Conservation (phyloP, 2,797 vertebrate species). For the Darevskia mixta region DNA sequence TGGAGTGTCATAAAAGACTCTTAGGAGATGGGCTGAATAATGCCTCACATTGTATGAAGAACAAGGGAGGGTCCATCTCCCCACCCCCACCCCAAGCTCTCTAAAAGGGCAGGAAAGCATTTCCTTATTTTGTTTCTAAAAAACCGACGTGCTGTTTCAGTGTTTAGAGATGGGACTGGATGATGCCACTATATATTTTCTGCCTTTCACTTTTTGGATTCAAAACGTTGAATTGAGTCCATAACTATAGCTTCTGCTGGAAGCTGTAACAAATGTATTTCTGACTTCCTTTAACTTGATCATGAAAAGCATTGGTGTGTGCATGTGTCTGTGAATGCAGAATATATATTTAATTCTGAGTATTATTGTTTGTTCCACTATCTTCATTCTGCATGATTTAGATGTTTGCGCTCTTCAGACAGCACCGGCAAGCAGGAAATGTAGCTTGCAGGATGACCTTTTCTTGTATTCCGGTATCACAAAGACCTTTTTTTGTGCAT, state of each 20-base stretch:
- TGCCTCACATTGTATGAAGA: background rate
- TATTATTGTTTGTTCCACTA: background rate
- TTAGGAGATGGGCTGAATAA: background rate
- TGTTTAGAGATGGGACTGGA: background rate
- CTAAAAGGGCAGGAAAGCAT: background rate
- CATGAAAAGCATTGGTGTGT: background rate
- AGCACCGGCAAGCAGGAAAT: slow-evolving; percentile 26
- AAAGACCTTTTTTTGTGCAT: slow-evolving; percentile 35
- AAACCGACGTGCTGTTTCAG: background rate
- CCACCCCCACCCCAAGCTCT: too few species aligned
- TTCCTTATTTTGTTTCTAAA: background rate
- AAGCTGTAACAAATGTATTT: slow-evolving; percentile 5
- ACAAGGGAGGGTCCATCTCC: background rate
- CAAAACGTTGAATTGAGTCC: slow-evolving; percentile 14
- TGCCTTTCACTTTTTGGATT: background rate
- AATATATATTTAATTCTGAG: background rate
- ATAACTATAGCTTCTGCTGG: background rate
- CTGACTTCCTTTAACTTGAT: background rate
- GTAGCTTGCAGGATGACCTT: slow-evolving; percentile 32
- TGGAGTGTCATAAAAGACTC: background rate
- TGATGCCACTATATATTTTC: background rate
- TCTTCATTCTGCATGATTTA: slow-evolving; percentile 22
- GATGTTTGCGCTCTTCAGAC: slow-evolving; percentile 9
- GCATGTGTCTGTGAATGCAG: background rate
- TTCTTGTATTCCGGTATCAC: slow-evolving; percentile 52